Evolutionary conservation across 1,140 invertebrate species (phyloP).

Genomic region (Bombus confusus): DNA sequence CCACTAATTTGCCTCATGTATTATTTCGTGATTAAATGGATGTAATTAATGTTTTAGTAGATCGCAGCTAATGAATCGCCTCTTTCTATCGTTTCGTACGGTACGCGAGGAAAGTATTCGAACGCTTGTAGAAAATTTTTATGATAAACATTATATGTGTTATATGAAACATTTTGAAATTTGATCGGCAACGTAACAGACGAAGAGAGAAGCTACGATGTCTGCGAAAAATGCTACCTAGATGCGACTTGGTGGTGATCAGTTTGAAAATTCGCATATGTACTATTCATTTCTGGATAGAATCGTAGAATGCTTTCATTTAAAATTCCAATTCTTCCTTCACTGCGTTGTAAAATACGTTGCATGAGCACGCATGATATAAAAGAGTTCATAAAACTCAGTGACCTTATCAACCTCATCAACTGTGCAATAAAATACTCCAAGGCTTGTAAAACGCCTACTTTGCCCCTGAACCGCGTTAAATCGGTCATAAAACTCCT

Average conservation of each 20-base stretch:
- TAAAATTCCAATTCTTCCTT: not conserved
- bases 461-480: no score
- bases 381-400: slow-evolving; percentile 13
- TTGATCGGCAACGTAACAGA: no score
- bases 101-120: no score
- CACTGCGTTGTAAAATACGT: not conserved
- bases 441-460: not conserved
- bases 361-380: not conserved
- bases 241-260: no score
- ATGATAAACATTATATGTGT: no score
- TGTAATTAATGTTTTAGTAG: not conserved
- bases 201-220: no score
- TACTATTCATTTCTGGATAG: no score
- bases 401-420: not conserved
- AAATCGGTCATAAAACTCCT: not conserved
- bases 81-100: no score
- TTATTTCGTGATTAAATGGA: not conserved
- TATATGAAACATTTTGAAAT: no score
- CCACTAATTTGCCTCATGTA: not conserved
- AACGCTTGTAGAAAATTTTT: no score
- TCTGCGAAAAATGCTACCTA: no score
- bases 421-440: not conserved
- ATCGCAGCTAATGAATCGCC: not conserved
- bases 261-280: no score
- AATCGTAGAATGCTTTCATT: not conserved